phyloP scores from a whole-genome alignment of 2,797 vertebrate species.

The Benthosema pterotum region DNA sequence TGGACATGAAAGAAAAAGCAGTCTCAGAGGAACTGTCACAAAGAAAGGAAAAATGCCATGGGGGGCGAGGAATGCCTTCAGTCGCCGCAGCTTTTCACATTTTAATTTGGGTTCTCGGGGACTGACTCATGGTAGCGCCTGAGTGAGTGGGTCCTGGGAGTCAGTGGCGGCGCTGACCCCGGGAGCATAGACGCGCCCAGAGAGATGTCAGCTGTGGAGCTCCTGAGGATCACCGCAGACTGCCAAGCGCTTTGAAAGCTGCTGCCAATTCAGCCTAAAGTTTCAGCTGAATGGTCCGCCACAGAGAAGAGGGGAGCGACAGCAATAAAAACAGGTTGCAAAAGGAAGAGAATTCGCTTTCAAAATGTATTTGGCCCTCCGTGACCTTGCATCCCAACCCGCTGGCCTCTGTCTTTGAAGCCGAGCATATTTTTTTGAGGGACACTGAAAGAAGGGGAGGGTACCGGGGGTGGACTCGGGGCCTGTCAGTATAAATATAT shows the following conservation, averaged over 20 bases:
- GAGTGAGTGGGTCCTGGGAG: slow-evolving; percentile 84
- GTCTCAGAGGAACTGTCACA: slow-evolving; percentile 82
- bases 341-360: slow-evolving; percentile 86
- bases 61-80: slow-evolving; percentile 85
- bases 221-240: slow-evolving; percentile 85
- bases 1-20: slow-evolving; percentile 82
- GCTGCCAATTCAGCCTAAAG: slow-evolving; percentile 93
- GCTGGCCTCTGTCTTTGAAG: slow-evolving; percentile 80
- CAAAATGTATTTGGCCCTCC: slow-evolving; percentile 83
- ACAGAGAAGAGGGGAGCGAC: slow-evolving; percentile 83
- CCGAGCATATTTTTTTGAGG: slow-evolving; percentile 77
- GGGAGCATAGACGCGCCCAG: slow-evolving; percentile 81
- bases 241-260: slow-evolving; percentile 90
- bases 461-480: slow-evolving; percentile 65
- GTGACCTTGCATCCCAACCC: slow-evolving; percentile 76
- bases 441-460: slow-evolving; percentile 74
- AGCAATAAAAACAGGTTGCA: slow-evolving; percentile 92
- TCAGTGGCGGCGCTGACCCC: slow-evolving; percentile 86
- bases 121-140: slow-evolving; percentile 86
- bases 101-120: slow-evolving; percentile 87
- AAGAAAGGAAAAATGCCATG: slow-evolving; percentile 76
- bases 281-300: slow-evolving; percentile 90
- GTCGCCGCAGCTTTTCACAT: slow-evolving; percentile 86
- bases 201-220: slow-evolving; percentile 85
- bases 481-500: slow-evolving; percentile 84